A percentile compares a stretch with the other conserved stretches of the same genome.
Evolutionary conservation across 2,888 invertebrate genomes (phyloP).

Genomic region (Monochamus alternatus): DNA sequence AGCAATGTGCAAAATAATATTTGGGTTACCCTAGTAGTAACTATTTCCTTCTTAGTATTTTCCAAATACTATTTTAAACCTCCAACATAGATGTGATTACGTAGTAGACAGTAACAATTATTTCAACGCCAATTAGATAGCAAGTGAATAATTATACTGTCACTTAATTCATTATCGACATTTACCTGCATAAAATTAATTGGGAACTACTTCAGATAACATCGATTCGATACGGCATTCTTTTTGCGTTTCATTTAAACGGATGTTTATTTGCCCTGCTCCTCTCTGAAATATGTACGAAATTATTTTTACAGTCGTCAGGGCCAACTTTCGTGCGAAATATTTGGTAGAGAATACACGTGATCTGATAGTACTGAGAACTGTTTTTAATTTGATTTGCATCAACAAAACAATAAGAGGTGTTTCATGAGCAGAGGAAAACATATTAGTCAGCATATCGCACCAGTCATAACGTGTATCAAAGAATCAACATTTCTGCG

Average conservation of each 20-base stretch:
- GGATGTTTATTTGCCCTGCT: constrained; percentile 2
- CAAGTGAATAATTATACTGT: no score
- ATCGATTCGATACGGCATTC: no score
- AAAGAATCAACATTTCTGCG: not conserved
- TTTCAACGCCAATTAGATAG: no score
- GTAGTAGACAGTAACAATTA: no score
- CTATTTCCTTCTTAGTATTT: no score
- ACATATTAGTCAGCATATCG: constrained; percentile 1
- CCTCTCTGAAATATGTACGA: constrained; percentile 11
- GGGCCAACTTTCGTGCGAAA: constrained; percentile 28
- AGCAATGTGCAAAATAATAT: no score
- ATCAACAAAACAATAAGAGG: constrained; percentile 12
- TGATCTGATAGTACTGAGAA: constrained; percentile 17
- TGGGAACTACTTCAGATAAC: no score
- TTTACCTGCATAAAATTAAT: no score
- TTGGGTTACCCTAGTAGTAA: no score
- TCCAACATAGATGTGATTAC: no score
- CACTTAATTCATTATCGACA: no score
- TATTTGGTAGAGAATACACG: constrained; percentile 8
- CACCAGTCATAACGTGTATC: not conserved
- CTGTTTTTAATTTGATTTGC: constrained; percentile 7
- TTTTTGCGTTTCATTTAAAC: not conserved
- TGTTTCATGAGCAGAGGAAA: constrained; percentile 15
- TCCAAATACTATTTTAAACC: no score
- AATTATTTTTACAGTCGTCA: constrained; percentile 17